Evolutionary conservation across 2,113 vertebrate species (phyloP).

Genomic region (Cyanoramphus novaezelandiae): DNA sequence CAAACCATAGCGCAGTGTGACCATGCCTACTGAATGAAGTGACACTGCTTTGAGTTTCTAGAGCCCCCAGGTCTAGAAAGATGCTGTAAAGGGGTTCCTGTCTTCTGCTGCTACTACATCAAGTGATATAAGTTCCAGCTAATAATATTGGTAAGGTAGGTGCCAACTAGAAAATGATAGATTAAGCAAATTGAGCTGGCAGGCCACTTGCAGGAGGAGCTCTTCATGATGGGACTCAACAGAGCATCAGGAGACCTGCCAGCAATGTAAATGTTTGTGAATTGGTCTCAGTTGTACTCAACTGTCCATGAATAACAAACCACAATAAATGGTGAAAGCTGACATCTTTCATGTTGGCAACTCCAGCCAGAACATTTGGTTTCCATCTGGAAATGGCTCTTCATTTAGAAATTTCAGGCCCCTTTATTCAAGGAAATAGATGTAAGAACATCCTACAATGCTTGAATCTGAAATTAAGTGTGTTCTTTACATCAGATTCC

Average conservation of each 20-base stretch:
- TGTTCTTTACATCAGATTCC: conserved; percentile 53
- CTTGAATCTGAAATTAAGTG: conserved; percentile 25
- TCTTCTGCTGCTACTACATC: not conserved
- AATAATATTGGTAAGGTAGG: not conserved
- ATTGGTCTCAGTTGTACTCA: conserved; percentile 17
- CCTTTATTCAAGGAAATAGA: conserved; percentile 48
- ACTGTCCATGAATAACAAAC: conserved; percentile 62
- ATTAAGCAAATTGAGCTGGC: not conserved
- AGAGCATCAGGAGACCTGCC: conserved; percentile 2
- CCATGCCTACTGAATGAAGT: not conserved
- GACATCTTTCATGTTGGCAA: conserved; percentile 33
- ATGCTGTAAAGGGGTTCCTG: not conserved
- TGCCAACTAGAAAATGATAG: not conserved
- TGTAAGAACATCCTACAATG: not conserved
- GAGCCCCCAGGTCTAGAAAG: not conserved
- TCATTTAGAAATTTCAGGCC: conserved; percentile 40
- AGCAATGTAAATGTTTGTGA: not conserved
- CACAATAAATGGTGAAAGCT: conserved; percentile 51
- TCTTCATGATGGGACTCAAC: not conserved
- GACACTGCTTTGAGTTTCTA: not conserved
- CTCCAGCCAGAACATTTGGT: conserved; percentile 47
- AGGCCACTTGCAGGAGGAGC: not conserved
- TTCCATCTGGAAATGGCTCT: conserved; percentile 55
- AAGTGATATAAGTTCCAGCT: not conserved
- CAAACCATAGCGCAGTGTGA: not conserved